Conservation (phyloP, 2,797 vertebrate genomes). For the Cirrhinus molitorella region DNA sequence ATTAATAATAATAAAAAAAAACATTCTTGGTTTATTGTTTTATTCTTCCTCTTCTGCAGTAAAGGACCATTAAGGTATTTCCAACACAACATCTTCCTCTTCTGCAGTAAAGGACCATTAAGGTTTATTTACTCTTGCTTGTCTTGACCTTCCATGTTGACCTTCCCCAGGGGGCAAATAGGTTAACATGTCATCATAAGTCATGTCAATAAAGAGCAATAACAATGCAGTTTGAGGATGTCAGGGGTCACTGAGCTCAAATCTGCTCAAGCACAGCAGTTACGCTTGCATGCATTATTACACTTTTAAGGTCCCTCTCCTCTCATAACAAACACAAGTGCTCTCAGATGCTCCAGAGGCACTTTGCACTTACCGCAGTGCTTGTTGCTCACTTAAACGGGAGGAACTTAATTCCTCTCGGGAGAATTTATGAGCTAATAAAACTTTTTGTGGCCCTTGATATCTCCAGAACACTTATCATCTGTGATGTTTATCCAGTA, state of each 20-base stretch:
- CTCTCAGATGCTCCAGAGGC: background rate
- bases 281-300: constrained; percentile 36
- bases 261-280: constrained; percentile 13
- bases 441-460: background rate
- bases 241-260: background rate
- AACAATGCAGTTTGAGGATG: background rate
- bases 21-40: background rate
- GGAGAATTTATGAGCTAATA: constrained; percentile 27
- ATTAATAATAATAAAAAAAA: no score
- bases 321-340: constrained; percentile 3
- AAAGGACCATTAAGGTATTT: constrained; percentile 9
- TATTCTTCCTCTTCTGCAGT: no score
- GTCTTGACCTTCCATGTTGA: background rate
- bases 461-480: background rate
- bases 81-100: constrained; percentile 5
- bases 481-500: background rate
- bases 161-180: constrained; percentile 35
- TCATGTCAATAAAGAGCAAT: constrained; percentile 50
- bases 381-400: constrained; percentile 8
- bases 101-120: background rate
- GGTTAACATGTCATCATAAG: constrained; percentile 65
- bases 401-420: background rate
- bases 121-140: constrained; percentile 34
- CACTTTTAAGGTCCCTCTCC: background rate
- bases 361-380: constrained; percentile 7